A percentile compares a stretch with the other conserved stretches of the same genome.
These are phyloP conservation scores for Scaptomyza tumidula DNA, from an alignment of 2,888 invertebrate genomes.

Conservation along the genomic window DNA sequence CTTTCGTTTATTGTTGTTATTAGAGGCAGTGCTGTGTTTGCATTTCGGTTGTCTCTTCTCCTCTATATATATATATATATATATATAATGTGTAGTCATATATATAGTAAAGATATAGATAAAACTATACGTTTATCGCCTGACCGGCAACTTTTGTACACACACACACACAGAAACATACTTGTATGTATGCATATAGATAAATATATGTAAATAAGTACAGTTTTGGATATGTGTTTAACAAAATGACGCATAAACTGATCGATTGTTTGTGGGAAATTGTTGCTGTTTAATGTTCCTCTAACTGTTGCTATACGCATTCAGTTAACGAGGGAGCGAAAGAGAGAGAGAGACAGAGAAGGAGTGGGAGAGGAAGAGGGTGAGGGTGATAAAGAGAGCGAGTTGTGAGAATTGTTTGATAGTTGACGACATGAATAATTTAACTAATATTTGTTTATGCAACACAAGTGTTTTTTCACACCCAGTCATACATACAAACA, in stretches of 20 bases:
- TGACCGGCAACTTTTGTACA: not conserved
- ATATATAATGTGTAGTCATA: not conserved
- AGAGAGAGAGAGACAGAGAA: not conserved
- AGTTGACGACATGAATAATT: conserved; percentile 61
- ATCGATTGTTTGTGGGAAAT: conserved; percentile 43
- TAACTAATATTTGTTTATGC: conserved; percentile 65
- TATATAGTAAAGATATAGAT: conserved; percentile 6
- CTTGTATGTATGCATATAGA: not conserved
- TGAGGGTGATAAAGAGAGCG: not conserved
- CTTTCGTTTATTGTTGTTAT: conserved; percentile 54
- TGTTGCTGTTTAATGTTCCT: conserved; percentile 7
- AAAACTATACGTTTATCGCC: conserved; percentile 11
- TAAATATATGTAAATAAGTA: conserved; percentile 8
- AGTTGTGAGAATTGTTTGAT: conserved; percentile 1
- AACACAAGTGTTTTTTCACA: conserved; percentile 79
- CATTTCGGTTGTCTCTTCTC: conserved; percentile 48
- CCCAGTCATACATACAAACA: conserved; percentile 32
- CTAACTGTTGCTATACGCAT: not conserved
- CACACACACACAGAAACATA: not conserved
- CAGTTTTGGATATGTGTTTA: conserved; percentile 22
- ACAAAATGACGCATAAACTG: conserved; percentile 51
- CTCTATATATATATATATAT: conserved; percentile 22
- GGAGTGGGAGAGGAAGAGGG: not conserved
- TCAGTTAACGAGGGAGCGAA: not conserved
- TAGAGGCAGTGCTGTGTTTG: conserved; percentile 50